Evolutionary conservation across 92 coral and sea anemone genomes (phyloP).

Genomic region (Umimayanthus chanpuru): DNA sequence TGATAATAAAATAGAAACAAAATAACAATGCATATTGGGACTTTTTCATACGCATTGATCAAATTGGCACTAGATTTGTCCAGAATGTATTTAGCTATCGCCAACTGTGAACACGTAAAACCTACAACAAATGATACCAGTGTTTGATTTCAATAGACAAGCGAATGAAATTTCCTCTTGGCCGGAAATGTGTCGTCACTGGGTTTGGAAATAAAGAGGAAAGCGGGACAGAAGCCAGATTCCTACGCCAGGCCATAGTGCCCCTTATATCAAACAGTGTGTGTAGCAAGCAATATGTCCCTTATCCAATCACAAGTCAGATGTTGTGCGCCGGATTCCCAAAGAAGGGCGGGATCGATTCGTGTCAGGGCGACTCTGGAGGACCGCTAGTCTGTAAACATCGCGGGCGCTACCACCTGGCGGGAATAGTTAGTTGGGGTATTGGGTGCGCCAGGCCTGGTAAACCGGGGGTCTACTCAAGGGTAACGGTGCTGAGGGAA

Average conservation of each 20-base stretch:
- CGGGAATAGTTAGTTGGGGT: slow-evolving; percentile 57
- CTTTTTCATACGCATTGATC: too few relatives aligned
- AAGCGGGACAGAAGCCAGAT: background rate
- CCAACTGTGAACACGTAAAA: too few relatives aligned
- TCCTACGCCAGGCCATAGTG: slow-evolving; percentile 36
- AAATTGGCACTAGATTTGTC: too few relatives aligned
- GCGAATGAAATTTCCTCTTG: slow-evolving; percentile 27
- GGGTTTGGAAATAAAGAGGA: slow-evolving; percentile 37
- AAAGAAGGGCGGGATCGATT: slow-evolving; percentile 37
- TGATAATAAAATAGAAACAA: too few relatives aligned
- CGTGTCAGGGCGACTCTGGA: slow-evolving; percentile 60
- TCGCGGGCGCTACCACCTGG: slow-evolving; percentile 52
- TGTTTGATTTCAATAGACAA: background rate
- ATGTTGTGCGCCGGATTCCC: slow-evolving; percentile 54
- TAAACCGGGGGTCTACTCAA: slow-evolving; percentile 50
- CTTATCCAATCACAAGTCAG: slow-evolving; percentile 42
- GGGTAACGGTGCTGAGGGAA: slow-evolving; percentile 49
- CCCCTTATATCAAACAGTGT: slow-evolving; percentile 34
- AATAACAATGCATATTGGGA: too few relatives aligned
- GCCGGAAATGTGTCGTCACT: slow-evolving; percentile 48
- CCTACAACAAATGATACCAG: too few relatives aligned
- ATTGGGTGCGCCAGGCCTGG: slow-evolving; percentile 46
- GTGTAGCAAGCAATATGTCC: slow-evolving; percentile 33
- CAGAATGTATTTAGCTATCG: too few relatives aligned
- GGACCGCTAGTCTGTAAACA: slow-evolving; percentile 48